These are phyloP conservation scores for Tetragonisca angustula DNA, from an alignment of 2,888 invertebrate species.

Conservation along the genomic window DNA sequence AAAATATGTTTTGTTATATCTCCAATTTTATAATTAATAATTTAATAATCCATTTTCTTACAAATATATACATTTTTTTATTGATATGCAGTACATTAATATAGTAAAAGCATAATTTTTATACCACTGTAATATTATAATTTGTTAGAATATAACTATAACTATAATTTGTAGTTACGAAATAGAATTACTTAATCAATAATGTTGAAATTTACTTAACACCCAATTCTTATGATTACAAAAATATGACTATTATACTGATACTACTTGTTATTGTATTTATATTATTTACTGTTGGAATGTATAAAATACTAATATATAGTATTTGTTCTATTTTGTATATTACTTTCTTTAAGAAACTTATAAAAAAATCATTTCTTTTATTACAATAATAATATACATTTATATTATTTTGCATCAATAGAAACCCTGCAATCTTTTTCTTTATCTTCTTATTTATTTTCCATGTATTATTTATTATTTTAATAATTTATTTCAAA, in stretches of 20 bases:
- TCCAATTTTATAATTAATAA: slow-evolving; percentile 7
- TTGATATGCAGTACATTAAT: not conserved
- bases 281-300: too few species aligned
- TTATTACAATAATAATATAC: too few species aligned
- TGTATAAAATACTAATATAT: too few species aligned
- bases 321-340: too few species aligned
- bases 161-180: not conserved
- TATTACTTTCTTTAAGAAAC: too few species aligned
- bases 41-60: slow-evolving; percentile 1
- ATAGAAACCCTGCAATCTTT: too few species aligned
- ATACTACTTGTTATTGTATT: too few species aligned
- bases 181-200: not conserved
- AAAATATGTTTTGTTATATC: slow-evolving; percentile 48
- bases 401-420: too few species aligned
- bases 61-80: not conserved
- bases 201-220: not conserved
- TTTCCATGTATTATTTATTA: not conserved
- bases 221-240: too few species aligned
- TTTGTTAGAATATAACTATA: not conserved
- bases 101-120: not conserved
- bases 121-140: not conserved
- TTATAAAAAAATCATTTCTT: too few species aligned
- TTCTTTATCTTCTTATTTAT: not conserved
- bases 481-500: not conserved
- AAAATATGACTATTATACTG: too few species aligned